A percentile compares a stretch with the other conserved stretches of the same genome.
phyloP scores from a whole-genome alignment of 2,888 invertebrate genomes.

The Hofmannophila pseudospretella region DNA sequence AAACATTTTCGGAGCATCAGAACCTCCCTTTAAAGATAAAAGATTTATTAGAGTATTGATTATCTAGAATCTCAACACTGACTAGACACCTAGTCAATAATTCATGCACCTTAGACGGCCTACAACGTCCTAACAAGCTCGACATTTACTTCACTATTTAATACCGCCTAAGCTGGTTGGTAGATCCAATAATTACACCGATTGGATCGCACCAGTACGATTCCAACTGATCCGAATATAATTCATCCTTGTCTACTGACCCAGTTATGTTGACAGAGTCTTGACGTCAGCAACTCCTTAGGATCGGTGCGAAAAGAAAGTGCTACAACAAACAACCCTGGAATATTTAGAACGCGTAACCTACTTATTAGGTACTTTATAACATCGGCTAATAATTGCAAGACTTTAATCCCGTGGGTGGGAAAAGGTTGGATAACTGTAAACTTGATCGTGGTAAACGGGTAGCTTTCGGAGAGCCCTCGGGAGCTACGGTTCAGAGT shows the following conservation, averaged over 20 bases:
- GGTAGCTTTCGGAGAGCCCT: constrained; percentile 3
- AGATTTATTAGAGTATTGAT: no score
- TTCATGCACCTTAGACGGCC: no score
- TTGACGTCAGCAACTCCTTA: constrained; percentile 59
- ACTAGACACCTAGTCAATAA: no score
- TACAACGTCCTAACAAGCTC: no score
- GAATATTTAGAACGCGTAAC: constrained; percentile 45
- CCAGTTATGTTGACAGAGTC: constrained; percentile 67
- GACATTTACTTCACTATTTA: no score
- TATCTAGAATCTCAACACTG: no score
- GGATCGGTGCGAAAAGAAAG: constrained; percentile 46
- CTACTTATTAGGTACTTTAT: no score
- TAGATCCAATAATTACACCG: background rate
- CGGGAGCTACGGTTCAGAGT: constrained; percentile 7
- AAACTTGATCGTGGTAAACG: constrained; percentile 8
- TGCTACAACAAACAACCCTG: constrained; percentile 39
- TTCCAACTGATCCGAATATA: constrained; percentile 44
- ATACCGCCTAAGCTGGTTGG: no score
- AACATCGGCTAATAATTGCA: constrained; percentile 10
- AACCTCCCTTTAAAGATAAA: no score
- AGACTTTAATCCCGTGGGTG: background rate
- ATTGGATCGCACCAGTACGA: background rate
- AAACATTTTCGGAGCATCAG: no score
- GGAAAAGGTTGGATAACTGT: background rate
- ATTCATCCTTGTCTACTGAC: constrained; percentile 66